Evolutionary conservation across 2,113 vertebrate genomes (phyloP).

Genomic region (Xenus cinereus): DNA sequence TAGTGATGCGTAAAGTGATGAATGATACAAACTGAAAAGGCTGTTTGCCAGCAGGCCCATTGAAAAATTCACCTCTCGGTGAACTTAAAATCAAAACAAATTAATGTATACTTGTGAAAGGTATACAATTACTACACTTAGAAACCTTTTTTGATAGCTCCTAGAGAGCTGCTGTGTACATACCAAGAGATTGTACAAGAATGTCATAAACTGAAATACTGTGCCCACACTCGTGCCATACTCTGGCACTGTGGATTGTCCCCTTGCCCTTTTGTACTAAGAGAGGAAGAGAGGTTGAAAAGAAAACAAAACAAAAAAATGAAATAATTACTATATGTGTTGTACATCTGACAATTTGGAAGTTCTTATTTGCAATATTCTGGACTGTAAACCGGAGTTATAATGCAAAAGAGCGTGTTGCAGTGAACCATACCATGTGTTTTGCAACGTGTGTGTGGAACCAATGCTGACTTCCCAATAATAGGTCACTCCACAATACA

Average conservation of each 20-base stretch:
- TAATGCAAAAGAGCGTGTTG: background rate
- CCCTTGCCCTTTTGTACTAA: background rate
- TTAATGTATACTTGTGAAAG: background rate
- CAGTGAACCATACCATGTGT: background rate
- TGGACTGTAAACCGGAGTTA: background rate
- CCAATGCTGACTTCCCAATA: background rate
- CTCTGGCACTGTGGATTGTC: background rate
- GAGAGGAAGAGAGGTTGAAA: background rate
- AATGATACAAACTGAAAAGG: background rate
- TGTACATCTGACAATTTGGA: background rate
- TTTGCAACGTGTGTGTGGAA: background rate
- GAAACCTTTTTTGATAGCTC: background rate
- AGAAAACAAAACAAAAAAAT: background rate
- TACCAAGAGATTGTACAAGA: background rate
- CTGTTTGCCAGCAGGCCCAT: background rate
- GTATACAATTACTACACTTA: background rate
- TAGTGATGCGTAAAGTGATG: background rate
- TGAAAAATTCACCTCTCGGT: background rate
- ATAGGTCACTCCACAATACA: background rate
- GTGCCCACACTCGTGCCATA: background rate
- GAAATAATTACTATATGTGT: fast-evolving
- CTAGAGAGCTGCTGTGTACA: background rate
- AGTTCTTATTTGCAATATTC: background rate
- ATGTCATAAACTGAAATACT: background rate
- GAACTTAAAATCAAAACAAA: background rate